These are phyloP conservation scores for Cephus nigrinus DNA, from an alignment of 2,888 invertebrate species.

Conservation along the genomic window DNA sequence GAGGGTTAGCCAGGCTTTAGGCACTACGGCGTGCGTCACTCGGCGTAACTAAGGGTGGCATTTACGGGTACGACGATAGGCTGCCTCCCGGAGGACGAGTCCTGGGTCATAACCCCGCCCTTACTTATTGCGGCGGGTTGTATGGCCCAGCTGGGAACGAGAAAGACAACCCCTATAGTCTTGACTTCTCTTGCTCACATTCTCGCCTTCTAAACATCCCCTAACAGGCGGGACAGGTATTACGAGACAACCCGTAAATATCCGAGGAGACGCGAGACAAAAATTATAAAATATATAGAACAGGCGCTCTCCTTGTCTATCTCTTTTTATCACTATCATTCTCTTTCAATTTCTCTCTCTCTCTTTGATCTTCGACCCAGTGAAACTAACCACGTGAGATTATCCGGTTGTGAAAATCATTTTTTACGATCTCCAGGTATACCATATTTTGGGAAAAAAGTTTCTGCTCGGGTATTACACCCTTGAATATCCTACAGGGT, in stretches of 20 bases:
- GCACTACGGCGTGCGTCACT: conserved; percentile 25
- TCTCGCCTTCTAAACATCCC: conserved; percentile 21
- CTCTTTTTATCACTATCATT: background rate
- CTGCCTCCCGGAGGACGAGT: conserved; percentile 26
- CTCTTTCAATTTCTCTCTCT: background rate
- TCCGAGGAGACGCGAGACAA: background rate
- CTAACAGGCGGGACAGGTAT: background rate
- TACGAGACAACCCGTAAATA: background rate
- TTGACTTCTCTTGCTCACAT: conserved; percentile 23
- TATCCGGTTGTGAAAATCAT: too few species aligned
- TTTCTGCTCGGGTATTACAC: too few species aligned
- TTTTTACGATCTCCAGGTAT: too few species aligned
- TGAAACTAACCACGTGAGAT: too few species aligned
- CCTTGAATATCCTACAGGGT: too few species aligned
- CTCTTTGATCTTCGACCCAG: too few species aligned
- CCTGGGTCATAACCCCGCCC: conserved; percentile 23
- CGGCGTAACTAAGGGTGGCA: conserved; percentile 35
- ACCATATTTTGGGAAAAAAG: too few species aligned
- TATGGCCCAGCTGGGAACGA: conserved; percentile 11
- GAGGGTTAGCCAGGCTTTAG: conserved; percentile 36
- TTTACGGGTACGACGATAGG: conserved; percentile 35
- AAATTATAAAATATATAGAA: background rate
- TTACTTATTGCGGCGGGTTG: conserved; percentile 24
- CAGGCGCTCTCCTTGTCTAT: background rate
- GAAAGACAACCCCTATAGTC: background rate